A percentile compares a stretch with the other conserved stretches of the same genome.
phyloP scores from a whole-genome alignment of 2,888 invertebrate genomes.

The Lumbricus terrestris region DNA sequence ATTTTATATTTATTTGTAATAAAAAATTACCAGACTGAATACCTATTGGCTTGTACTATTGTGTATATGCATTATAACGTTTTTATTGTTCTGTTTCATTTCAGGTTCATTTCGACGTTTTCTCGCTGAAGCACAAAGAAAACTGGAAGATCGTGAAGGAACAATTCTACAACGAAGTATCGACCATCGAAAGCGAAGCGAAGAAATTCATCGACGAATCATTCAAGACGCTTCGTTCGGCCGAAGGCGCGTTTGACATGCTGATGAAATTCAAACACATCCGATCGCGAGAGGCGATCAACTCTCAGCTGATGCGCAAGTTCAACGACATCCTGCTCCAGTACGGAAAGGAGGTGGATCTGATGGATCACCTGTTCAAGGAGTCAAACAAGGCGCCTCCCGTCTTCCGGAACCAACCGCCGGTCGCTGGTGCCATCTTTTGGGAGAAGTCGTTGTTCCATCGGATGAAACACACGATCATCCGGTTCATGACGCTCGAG shows the following conservation, averaged over 20 bases:
- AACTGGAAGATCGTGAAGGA: slow-evolving; percentile 83
- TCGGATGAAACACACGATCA: slow-evolving; percentile 75
- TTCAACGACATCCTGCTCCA: slow-evolving; percentile 82
- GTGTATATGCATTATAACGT: background rate
- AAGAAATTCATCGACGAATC: slow-evolving; percentile 82
- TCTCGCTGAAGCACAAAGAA: slow-evolving; percentile 74
- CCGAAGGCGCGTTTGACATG: slow-evolving; percentile 78
- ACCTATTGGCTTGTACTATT: no score
- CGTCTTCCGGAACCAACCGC: slow-evolving; percentile 74
- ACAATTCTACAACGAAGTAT: slow-evolving; percentile 74
- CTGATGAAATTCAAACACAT: slow-evolving; percentile 77
- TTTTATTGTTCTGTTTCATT: background rate
- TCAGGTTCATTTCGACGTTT: slow-evolving; percentile 80
- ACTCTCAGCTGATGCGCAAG: slow-evolving; percentile 74
- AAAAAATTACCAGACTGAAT: no score
- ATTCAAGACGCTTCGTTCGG: slow-evolving; percentile 75
- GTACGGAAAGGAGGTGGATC: slow-evolving; percentile 79
- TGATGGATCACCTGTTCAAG: slow-evolving; percentile 58
- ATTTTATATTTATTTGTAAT: no score
- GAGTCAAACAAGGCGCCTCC: slow-evolving; percentile 65
- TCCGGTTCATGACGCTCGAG: slow-evolving; percentile 75
- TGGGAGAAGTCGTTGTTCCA: slow-evolving; percentile 81
- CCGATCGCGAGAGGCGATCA: slow-evolving; percentile 74
- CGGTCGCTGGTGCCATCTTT: slow-evolving; percentile 78
- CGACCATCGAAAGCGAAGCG: slow-evolving; percentile 75